A percentile compares a stretch with the other conserved stretches of the same genome.
These are phyloP conservation scores for Stegodyphus mimosarum DNA, from an alignment of 1,140 invertebrate genomes.

Conservation along the genomic window DNA sequence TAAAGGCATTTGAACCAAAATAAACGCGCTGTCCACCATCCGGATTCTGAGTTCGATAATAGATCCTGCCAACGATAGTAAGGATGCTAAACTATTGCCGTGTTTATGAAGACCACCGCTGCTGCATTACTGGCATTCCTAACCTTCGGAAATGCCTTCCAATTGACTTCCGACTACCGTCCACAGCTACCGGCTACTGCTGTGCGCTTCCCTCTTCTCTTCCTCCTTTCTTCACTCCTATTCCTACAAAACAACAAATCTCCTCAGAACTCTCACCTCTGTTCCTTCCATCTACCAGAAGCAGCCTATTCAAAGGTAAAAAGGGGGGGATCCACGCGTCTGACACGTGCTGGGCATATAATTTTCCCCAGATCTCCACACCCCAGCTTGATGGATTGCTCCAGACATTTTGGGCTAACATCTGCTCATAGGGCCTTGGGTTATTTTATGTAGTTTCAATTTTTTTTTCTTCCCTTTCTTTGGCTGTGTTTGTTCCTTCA, in stretches of 20 bases:
- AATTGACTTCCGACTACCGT: too few relatives aligned
- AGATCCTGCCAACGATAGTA: too few relatives aligned
- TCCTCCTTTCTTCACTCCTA: too few relatives aligned
- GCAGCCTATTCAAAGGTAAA: slow-evolving; percentile 7
- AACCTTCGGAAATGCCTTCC: slow-evolving; percentile 17
- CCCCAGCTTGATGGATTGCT: slow-evolving; percentile 53
- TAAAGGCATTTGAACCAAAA: too few relatives aligned
- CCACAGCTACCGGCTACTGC: background rate
- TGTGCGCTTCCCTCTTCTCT: background rate
- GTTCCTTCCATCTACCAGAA: background rate
- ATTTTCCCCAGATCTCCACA: slow-evolving; percentile 51
- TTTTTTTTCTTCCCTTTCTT: background rate
- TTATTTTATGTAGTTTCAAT: slow-evolving; percentile 37
- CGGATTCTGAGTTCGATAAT: too few relatives aligned
- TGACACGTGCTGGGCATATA: slow-evolving; percentile 52
- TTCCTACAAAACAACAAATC: slow-evolving; percentile 7
- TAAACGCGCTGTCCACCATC: too few relatives aligned
- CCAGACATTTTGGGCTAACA: background rate
- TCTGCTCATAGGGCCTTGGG: slow-evolving; percentile 38
- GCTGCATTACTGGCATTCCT: background rate
- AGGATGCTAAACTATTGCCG: too few relatives aligned
- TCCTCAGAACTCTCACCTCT: background rate
- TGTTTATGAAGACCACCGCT: background rate
- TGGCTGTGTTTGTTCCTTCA: background rate
- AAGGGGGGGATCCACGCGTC: slow-evolving; percentile 30